Percentiles rank a stretch among this genome's conserved stretches.
These are phyloP conservation scores for Umimayanthus chanpuru DNA, from an alignment of 92 coral and sea anemone genomes.

Conservation along the genomic window DNA sequence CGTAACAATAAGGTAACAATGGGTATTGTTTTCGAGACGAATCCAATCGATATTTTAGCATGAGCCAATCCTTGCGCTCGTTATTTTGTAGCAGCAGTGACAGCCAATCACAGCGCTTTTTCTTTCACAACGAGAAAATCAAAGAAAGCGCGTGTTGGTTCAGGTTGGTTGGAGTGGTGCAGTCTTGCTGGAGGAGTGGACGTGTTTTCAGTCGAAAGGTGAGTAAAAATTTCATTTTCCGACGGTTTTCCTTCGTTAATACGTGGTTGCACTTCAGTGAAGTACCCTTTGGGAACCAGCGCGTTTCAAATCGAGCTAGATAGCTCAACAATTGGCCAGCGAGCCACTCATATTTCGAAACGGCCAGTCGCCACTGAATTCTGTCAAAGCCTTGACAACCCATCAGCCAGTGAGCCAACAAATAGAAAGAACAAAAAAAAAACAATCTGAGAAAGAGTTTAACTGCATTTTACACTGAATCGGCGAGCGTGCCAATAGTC, in stretches of 20 bases:
- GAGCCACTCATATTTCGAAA: constrained; percentile 16
- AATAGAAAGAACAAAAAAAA: not conserved
- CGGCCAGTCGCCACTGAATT: constrained; percentile 9
- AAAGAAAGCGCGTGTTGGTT: not conserved
- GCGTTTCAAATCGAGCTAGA: not conserved
- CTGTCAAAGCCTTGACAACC: constrained; percentile 36
- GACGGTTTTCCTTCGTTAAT: constrained; percentile 16
- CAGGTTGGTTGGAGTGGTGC: not conserved
- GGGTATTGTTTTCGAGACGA: too few relatives aligned
- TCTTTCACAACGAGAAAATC: constrained; percentile 25
- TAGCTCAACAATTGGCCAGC: not conserved
- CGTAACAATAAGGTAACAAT: too few relatives aligned
- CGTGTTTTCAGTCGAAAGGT: constrained; percentile 3
- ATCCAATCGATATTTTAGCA: too few relatives aligned
- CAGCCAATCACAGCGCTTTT: constrained; percentile 26
- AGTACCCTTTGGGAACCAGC: constrained; percentile 38
- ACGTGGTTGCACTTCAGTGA: constrained; percentile 24
- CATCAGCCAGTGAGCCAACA: constrained; percentile 21
- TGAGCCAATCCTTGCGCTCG: constrained; percentile 13
- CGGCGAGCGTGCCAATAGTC: constrained; percentile 23
- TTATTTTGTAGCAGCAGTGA: constrained; percentile 3
- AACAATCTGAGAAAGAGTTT: constrained; percentile 5
- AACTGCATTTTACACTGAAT: not conserved
- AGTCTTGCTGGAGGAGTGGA: too few relatives aligned
- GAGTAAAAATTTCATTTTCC: constrained; percentile 21